Base-by-base conservation (phyloP, 1,140 invertebrate genomes). In the Pararge aegeria region DNA sequence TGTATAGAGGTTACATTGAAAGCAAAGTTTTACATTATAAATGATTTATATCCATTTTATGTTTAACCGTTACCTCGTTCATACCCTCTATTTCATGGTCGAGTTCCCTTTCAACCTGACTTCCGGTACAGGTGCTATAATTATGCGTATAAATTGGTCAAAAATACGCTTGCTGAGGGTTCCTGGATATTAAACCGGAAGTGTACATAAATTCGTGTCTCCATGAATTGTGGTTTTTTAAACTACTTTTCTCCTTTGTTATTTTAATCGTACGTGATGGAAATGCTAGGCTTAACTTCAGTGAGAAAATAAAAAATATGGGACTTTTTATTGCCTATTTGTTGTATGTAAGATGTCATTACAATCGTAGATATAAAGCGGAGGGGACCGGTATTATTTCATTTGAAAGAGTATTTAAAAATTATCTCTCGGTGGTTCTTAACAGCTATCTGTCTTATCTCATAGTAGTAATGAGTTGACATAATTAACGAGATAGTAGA, bases 41-140 rank as follows among this genome's bases (percentile, higher is more conserved):
- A 34, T 34, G 30, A 34, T 34, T 34, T 34, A 34, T 34, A 34
- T 34, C 12, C 38, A 42, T 16, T 16, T 42, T 42, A 42, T 42
- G 12, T 42, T 5, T 16, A 18, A 16, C 38, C 38, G 38, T 42
- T 18, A 15, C 38, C 18, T 42, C 12, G 38, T 18, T 15, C 12
- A 15, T 42, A 18, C 38, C 38, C 38, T 42, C 16, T 18, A 42
- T 42, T 42, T 42, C 38, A 42, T 42, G 38, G 38, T 42, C 38
- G 38, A 42, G 13, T 15, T 42, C 38, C 38, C 30, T 34, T 34
- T 34, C 30, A 18, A 42, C 13, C 13, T 42, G 38, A 18, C 16
- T 42, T 42, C 38, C 38, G 13, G 38, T 42, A 16, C 38, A 42
- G 38, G 38, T 42, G 38, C 38, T 18, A 42, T 18, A 42, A 42